A percentile compares a stretch with the other conserved stretches of the same genome.
Evolutionary conservation across 2,797 vertebrate genomes (phyloP).

Genomic region (Scolopax rusticola): DNA sequence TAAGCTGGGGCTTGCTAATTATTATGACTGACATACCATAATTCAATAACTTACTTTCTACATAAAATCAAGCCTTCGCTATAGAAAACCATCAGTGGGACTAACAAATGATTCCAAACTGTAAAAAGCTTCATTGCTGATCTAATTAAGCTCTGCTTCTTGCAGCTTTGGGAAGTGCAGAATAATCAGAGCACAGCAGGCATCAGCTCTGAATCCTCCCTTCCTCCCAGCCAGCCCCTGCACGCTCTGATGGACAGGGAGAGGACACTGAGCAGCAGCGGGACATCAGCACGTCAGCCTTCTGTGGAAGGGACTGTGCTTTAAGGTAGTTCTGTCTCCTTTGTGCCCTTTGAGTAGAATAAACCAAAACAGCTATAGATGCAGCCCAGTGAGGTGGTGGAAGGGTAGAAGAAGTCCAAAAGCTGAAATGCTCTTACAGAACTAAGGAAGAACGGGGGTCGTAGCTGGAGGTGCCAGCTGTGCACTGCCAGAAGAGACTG

Average conservation of each 20-base stretch:
- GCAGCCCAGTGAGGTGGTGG: background rate
- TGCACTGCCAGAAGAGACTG: background rate
- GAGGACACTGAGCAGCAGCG: background rate
- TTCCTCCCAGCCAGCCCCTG: background rate
- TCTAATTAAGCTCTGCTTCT: conserved; percentile 9
- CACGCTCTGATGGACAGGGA: fast-evolving
- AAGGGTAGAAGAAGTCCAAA: background rate
- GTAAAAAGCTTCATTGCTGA: conserved; percentile 32
- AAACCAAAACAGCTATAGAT: background rate
- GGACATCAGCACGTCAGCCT: background rate
- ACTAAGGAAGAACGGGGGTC: background rate
- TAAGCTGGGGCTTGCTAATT: background rate
- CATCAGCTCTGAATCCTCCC: background rate
- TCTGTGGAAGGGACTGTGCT: fast-evolving
- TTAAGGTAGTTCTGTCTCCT: background rate
- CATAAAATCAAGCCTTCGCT: background rate
- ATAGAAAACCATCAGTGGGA: background rate
- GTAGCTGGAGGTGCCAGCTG: background rate
- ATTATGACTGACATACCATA: background rate
- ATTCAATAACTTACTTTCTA: background rate
- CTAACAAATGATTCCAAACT: background rate
- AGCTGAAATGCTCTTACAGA: background rate
- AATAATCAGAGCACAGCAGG: conserved; percentile 1
- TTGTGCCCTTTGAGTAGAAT: background rate
- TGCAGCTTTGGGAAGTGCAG: conserved; percentile 7